phyloP scores from a whole-genome alignment of 1,140 invertebrate species.

The silkworm (Bombyx mori) region DNA sequence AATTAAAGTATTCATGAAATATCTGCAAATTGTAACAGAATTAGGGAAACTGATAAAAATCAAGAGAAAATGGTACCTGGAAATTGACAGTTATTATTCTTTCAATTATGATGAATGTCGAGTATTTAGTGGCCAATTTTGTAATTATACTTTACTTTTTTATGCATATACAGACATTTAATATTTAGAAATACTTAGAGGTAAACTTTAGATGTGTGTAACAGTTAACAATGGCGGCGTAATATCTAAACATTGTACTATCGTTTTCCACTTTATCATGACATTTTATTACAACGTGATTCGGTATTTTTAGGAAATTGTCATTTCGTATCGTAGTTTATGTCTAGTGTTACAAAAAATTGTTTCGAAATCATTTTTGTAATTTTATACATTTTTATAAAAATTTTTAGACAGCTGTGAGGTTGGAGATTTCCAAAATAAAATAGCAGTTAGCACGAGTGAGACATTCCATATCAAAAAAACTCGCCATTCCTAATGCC shows the following conservation, averaged over 20 bases:
- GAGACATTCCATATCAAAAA: constrained; percentile 68
- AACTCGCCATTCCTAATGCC: too few relatives aligned
- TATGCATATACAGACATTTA: constrained; percentile 62
- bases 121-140: constrained; percentile 58
- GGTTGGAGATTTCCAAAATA: constrained; percentile 39
- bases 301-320: constrained; percentile 41
- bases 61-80: background rate
- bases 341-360: constrained; percentile 29
- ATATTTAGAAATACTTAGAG: constrained; percentile 46
- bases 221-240: constrained; percentile 40
- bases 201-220: constrained; percentile 40
- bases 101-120: constrained; percentile 22
- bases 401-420: constrained; percentile 60
- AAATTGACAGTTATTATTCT: constrained; percentile 9
- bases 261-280: constrained; percentile 40
- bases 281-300: too few relatives aligned
- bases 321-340: constrained; percentile 41
- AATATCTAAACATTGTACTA: constrained; percentile 31
- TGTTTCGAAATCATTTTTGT: constrained; percentile 64
- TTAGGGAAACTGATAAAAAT: too few relatives aligned
- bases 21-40: too few relatives aligned
- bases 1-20: too few relatives aligned
- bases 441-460: constrained; percentile 54
- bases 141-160: constrained; percentile 61
- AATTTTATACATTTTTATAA: constrained; percentile 70